phyloP scores from a whole-genome alignment of 92 coral and sea anemone species.

The Paragorgia papillata region DNA sequence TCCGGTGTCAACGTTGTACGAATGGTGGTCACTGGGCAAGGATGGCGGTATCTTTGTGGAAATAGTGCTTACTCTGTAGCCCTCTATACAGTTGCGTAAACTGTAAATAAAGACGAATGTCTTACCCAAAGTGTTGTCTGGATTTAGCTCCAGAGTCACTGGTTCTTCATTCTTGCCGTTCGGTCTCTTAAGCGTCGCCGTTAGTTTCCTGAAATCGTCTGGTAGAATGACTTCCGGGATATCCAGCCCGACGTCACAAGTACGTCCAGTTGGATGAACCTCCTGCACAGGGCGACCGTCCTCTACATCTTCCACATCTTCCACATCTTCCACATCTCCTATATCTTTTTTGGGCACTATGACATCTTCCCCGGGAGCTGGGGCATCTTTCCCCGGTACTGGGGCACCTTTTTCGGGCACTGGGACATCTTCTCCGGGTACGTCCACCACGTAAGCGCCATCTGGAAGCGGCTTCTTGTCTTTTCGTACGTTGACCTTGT shows the following conservation, averaged over 20 bases:
- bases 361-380: no score
- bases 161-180: conserved; percentile 44
- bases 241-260: conserved; percentile 41
- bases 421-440: conserved; percentile 75
- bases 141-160: conserved; percentile 19
- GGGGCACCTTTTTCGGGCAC: no score
- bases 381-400: no score
- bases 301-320: no score
- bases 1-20: no score
- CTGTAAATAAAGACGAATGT: no score
- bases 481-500: conserved; percentile 83
- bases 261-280: conserved; percentile 25
- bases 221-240: conserved; percentile 21
- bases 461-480: conserved; percentile 77
- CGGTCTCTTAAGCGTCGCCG: conserved; percentile 47
- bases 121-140: conserved; percentile 32
- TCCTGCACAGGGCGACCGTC: not conserved
- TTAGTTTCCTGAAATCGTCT: conserved; percentile 22
- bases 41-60: no score
- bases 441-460: conserved; percentile 88
- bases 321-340: no score
- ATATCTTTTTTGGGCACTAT: no score
- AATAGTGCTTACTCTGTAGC: no score
- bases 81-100: no score
- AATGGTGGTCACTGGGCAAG: no score